phyloP scores from a whole-genome alignment of 2,113 vertebrate species.

The Ellobius talpinus region DNA sequence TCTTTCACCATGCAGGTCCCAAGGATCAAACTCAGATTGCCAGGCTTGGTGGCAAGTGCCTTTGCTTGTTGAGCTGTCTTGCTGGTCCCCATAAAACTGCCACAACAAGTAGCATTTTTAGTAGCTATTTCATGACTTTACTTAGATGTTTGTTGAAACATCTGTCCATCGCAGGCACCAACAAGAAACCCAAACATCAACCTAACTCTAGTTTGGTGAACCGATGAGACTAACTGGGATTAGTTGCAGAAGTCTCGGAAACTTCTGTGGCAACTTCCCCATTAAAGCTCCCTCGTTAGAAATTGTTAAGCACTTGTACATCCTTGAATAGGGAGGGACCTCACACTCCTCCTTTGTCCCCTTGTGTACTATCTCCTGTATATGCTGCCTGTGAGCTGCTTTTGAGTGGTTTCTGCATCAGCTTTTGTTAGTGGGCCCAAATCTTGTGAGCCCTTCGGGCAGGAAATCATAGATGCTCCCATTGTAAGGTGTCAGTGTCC shows the following conservation, averaged over 20 bases:
- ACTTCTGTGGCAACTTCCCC: no score
- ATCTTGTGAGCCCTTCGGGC: no score
- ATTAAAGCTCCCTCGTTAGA: neutral
- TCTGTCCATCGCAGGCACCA: neutral
- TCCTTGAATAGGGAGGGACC: neutral
- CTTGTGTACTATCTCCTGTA: neutral
- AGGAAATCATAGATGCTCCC: neutral
- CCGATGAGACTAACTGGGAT: neutral
- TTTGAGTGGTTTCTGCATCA: neutral
- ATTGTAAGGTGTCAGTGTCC: no score
- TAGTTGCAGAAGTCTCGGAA: neutral
- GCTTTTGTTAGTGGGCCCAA: neutral
- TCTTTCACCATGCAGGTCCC: neutral
- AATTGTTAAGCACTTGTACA: no score
- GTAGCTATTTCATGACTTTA: neutral
- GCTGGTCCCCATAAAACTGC: neutral
- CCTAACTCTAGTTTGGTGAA: neutral
- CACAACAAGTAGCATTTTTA: neutral
- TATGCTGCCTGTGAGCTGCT: no score
- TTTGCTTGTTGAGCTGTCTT: neutral
- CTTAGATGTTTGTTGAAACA: neutral
- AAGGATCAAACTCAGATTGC: neutral
- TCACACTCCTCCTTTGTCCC: neutral
- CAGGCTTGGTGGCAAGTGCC: neutral
- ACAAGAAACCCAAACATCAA: neutral